Percentiles rank a stretch among this genome's conserved stretches.
These are phyloP conservation scores for Eupithecia dodoneata DNA, from an alignment of 2,888 invertebrate genomes.

Conservation along the genomic window DNA sequence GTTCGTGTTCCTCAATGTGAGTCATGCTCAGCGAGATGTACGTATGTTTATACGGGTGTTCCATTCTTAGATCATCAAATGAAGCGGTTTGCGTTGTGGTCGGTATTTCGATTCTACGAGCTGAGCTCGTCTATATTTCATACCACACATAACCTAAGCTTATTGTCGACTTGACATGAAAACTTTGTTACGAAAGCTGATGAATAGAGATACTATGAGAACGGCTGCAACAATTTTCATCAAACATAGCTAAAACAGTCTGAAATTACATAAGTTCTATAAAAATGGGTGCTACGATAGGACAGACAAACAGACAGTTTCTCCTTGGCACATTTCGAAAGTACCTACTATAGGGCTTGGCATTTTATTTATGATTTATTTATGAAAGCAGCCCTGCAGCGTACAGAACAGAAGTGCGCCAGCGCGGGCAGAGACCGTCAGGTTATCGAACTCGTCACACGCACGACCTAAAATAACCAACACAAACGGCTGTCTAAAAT, in stretches of 20 bases:
- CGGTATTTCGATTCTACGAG: neutral
- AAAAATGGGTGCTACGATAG: neutral
- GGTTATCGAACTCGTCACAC: slow-evolving; percentile 69
- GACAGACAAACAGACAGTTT: neutral
- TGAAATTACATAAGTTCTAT: neutral
- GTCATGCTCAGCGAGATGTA: neutral
- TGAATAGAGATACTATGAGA: neutral
- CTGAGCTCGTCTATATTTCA: neutral
- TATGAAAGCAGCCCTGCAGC: slow-evolving; percentile 22
- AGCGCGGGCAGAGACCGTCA: slow-evolving; percentile 57
- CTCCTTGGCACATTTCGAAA: neutral
- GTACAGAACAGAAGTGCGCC: slow-evolving; percentile 52
- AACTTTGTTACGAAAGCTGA: neutral
- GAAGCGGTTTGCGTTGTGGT: neutral
- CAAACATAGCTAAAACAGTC: neutral
- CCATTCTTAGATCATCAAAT: neutral
- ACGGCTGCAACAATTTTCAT: neutral
- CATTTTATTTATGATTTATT: no score
- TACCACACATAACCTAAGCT: neutral
- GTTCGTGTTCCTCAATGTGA: neutral
- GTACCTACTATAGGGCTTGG: no score
- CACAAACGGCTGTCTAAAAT: slow-evolving; percentile 49
- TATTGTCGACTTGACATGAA: neutral
- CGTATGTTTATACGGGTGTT: neutral
- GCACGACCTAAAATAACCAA: slow-evolving; percentile 62